Evolutionary conservation across 2,797 vertebrate genomes (phyloP).

Genomic region (Lateolabrax maculatus): DNA sequence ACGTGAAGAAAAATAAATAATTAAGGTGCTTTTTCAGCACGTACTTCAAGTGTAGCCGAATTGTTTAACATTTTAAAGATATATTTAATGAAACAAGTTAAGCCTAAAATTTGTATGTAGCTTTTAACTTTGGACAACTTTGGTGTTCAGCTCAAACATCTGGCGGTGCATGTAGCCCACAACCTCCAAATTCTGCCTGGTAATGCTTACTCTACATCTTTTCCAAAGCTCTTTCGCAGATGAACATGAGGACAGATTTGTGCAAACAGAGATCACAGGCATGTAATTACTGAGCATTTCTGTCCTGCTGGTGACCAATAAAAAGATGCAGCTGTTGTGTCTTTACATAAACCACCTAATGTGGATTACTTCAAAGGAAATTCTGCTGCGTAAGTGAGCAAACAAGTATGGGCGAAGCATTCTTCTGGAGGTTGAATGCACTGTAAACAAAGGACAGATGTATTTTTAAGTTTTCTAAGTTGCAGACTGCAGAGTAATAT

Average conservation of each 20-base stretch:
- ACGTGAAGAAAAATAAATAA: conserved; percentile 30
- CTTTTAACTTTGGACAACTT: neutral
- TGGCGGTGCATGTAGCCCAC: neutral
- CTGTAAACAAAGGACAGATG: conserved; percentile 48
- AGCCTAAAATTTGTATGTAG: conserved; percentile 7
- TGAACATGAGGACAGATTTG: conserved; percentile 6
- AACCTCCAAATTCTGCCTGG: neutral
- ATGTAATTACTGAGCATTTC: conserved; percentile 41
- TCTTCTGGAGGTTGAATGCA: conserved; percentile 24
- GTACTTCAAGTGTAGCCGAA: conserved; percentile 2
- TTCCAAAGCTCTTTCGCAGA: conserved; percentile 8
- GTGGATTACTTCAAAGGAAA: conserved; percentile 25
- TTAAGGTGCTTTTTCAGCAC: conserved; percentile 23
- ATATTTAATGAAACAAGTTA: neutral
- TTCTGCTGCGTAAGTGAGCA: conserved; percentile 20
- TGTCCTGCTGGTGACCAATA: conserved; percentile 37
- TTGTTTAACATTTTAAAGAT: conserved; percentile 21
- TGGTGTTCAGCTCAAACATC: neutral
- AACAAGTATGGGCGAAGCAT: conserved; percentile 15
- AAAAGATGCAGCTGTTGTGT: conserved; percentile 47
- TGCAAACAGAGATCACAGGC: conserved; percentile 9
- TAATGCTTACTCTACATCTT: neutral
- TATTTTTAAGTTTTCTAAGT: conserved; percentile 37
- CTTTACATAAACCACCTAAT: conserved; percentile 29
- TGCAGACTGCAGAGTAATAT: conserved; percentile 40